phyloP scores from a whole-genome alignment of 2,888 invertebrate genomes.

The Ophioninae sp. region DNA sequence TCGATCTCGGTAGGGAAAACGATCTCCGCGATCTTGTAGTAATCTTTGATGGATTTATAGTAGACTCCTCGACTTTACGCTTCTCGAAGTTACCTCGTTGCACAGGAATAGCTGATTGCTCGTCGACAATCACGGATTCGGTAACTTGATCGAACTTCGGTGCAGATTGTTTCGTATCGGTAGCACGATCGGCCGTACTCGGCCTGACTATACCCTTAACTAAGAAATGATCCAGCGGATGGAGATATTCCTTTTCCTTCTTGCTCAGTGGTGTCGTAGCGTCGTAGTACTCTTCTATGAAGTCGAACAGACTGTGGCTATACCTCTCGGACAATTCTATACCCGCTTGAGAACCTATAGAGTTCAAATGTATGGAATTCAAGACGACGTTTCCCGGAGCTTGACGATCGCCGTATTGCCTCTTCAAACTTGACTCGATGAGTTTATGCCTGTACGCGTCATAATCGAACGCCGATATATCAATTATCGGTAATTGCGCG shows the following conservation, averaged over 20 bases:
- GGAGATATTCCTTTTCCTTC: conserved; percentile 63
- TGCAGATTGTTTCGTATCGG: conserved; percentile 61
- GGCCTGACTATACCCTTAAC: conserved; percentile 61
- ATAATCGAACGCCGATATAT: conserved; percentile 72
- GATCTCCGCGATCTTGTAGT: conserved; percentile 50
- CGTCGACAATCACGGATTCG: conserved; percentile 52
- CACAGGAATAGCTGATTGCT: conserved; percentile 29
- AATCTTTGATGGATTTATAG: conserved; percentile 47
- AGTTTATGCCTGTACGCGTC: conserved; percentile 72
- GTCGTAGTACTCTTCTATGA: conserved; percentile 68
- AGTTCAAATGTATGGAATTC: conserved; percentile 75
- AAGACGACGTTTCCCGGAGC: conserved; percentile 76
- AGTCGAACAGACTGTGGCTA: conserved; percentile 71
- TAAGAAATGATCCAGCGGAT: conserved; percentile 75
- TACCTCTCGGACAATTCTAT: conserved; percentile 63
- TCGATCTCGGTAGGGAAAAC: conserved; percentile 43
- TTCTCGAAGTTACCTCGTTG: conserved; percentile 15
- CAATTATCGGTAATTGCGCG: conserved; percentile 66
- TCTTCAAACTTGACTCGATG: conserved; percentile 71
- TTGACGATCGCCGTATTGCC: conserved; percentile 71
- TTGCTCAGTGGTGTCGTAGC: conserved; percentile 56
- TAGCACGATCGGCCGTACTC: conserved; percentile 68
- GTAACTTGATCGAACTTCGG: conserved; percentile 56
- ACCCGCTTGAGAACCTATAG: conserved; percentile 57
- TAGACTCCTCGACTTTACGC: conserved; percentile 38